These are phyloP conservation scores for Parasteatoda tepidariorum DNA, from an alignment of 1,140 invertebrate genomes.

Conservation along the genomic window DNA sequence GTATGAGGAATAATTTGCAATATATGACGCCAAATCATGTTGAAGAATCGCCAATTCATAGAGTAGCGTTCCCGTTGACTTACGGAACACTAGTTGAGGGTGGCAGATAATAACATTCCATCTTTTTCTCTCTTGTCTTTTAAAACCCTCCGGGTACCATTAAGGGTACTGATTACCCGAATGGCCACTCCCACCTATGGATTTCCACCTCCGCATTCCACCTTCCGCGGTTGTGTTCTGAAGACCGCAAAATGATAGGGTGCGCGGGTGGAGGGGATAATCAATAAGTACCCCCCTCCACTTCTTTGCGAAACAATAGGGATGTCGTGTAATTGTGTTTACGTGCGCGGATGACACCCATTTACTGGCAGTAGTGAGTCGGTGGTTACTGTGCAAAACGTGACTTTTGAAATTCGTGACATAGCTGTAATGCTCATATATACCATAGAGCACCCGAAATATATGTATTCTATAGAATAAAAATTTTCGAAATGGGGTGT, in stretches of 20 bases:
- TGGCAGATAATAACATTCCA: constrained; percentile 22
- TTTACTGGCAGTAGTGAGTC: not conserved
- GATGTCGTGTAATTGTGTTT: constrained; percentile 35
- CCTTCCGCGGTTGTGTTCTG: not conserved
- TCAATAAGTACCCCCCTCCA: constrained; percentile 44
- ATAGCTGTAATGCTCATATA: no score
- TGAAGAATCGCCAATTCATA: constrained; percentile 1
- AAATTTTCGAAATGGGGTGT: no score
- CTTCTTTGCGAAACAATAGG: constrained; percentile 41
- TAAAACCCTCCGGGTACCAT: not conserved
- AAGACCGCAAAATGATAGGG: not conserved
- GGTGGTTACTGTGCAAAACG: not conserved
- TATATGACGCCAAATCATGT: no score
- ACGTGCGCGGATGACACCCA: constrained; percentile 17
- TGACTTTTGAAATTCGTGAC: no score
- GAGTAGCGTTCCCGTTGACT: no score
- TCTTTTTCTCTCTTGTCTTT: constrained; percentile 10
- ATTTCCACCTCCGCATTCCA: constrained; percentile 5
- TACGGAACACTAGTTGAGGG: not conserved
- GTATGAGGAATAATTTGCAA: no score
- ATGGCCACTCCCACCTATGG: constrained; percentile 6
- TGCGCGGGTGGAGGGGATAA: constrained; percentile 2
- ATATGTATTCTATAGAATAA: no score
- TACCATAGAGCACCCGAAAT: no score
- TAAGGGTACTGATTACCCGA: constrained; percentile 31